phyloP scores from a whole-genome alignment of 1,140 invertebrate genomes.

The Neodiprion virginianus region DNA sequence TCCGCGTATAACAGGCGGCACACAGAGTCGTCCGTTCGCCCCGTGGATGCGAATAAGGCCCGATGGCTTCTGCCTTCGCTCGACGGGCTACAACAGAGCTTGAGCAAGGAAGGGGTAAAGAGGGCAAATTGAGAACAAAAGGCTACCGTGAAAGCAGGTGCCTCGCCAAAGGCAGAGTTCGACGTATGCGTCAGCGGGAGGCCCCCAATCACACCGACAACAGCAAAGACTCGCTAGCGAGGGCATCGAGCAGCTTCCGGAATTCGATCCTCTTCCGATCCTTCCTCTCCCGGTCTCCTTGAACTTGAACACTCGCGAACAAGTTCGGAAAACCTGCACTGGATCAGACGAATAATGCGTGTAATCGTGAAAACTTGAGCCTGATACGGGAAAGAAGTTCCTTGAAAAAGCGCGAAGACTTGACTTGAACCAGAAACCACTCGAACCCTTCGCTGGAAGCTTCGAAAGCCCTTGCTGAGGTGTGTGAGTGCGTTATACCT shows the following conservation, averaged over 20 bases:
- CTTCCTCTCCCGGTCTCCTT: background rate
- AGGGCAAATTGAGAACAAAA: conserved; percentile 5
- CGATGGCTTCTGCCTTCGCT: background rate
- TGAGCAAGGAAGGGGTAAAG: background rate
- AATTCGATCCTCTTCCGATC: conserved; percentile 12
- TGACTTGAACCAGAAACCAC: too few species aligned
- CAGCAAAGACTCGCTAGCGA: background rate
- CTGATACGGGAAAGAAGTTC: too few species aligned
- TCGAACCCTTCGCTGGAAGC: too few species aligned
- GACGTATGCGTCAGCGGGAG: conserved; percentile 45
- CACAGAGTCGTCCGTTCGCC: too few species aligned
- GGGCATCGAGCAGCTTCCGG: background rate
- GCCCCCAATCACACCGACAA: conserved; percentile 40
- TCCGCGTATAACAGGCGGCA: background rate
- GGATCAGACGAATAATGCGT: too few species aligned
- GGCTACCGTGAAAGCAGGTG: conserved; percentile 40
- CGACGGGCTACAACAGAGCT: background rate
- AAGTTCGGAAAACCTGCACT: background rate
- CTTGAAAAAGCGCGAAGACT: too few species aligned
- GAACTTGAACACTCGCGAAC: background rate
- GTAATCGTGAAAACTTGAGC: too few species aligned
- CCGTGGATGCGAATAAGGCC: too few species aligned
- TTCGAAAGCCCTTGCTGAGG: too few species aligned
- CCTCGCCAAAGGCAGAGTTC: conserved; percentile 45
- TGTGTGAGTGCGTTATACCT: too few species aligned